Percentiles rank a stretch among this genome's conserved stretches.
Evolutionary conservation across 2,888 invertebrate genomes (phyloP).

Genomic region (Lasioglossum marginatum): DNA sequence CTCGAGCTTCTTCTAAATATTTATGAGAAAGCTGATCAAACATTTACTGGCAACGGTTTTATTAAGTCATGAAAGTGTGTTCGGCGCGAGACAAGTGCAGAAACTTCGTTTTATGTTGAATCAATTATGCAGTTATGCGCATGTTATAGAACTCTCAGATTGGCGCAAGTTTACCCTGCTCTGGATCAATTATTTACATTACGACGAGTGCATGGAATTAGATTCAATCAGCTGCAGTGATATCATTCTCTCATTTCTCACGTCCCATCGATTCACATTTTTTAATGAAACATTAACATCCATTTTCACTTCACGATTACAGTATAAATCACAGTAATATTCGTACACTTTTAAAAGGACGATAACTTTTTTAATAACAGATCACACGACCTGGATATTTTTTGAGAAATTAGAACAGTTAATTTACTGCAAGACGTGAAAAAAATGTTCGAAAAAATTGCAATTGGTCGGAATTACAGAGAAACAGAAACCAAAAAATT

Average conservation of each 20-base stretch:
- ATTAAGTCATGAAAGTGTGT: not conserved
- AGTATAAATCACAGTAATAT: too few relatives aligned
- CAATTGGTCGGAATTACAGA: too few relatives aligned
- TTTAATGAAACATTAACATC: too few relatives aligned
- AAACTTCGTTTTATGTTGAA: not conserved
- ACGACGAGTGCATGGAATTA: not conserved
- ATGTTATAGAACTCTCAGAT: not conserved
- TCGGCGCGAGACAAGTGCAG: not conserved
- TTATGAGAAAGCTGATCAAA: not conserved
- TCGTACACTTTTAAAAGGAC: too few relatives aligned
- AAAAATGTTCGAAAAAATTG: too few relatives aligned
- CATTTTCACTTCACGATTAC: too few relatives aligned
- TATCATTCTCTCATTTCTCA: not conserved
- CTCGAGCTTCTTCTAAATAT: too few relatives aligned
- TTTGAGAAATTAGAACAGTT: too few relatives aligned
- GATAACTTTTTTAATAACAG: too few relatives aligned
- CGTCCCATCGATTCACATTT: not conserved
- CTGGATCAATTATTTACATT: not conserved
- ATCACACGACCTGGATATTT: too few relatives aligned
- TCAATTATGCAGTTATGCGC: not conserved
- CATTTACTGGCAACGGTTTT: not conserved
- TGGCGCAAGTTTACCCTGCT: not conserved
- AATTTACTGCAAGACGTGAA: too few relatives aligned
- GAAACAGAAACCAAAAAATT: too few relatives aligned
- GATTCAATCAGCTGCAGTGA: not conserved